phyloP scores from a whole-genome alignment of 2,797 vertebrate species.

The Ataeniobius toweri region DNA sequence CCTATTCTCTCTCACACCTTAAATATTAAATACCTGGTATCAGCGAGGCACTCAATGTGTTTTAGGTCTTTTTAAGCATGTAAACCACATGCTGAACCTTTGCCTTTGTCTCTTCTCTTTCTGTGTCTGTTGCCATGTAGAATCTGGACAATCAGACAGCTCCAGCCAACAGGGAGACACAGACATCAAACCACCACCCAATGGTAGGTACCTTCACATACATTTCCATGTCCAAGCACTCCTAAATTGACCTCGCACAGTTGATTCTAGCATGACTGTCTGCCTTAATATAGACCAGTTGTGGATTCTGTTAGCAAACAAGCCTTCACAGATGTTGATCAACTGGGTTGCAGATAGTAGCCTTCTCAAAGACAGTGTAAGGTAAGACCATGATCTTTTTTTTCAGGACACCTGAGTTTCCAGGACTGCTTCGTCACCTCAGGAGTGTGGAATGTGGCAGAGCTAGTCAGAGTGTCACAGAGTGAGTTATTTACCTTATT shows the following conservation, averaged over 20 bases:
- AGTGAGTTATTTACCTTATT: slow-evolving; percentile 81
- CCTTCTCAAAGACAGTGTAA: slow-evolving; percentile 31
- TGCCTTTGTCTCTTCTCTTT: slow-evolving; percentile 21
- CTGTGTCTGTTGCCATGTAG: slow-evolving; percentile 53
- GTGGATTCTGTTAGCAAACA: slow-evolving; percentile 63
- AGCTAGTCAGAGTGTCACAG: slow-evolving; percentile 92
- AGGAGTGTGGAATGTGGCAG: slow-evolving; percentile 93
- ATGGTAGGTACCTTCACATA: slow-evolving; percentile 77
- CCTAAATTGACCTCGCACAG: slow-evolving; percentile 52
- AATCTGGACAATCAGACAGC: slow-evolving; percentile 94
- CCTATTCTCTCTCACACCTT: slow-evolving; percentile 57
- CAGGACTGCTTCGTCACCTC: slow-evolving; percentile 95
- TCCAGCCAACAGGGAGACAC: slow-evolving; percentile 94
- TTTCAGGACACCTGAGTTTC: slow-evolving; percentile 90
- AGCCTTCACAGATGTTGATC: slow-evolving; percentile 53
- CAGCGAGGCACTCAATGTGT: slow-evolving; percentile 40
- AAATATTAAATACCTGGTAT: slow-evolving; percentile 49
- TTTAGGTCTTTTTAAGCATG: slow-evolving; percentile 21
- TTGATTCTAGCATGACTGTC: slow-evolving; percentile 58
- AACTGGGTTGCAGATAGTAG: slow-evolving; percentile 56
- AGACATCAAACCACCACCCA: slow-evolving; percentile 95
- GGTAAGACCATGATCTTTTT: slow-evolving; percentile 1
- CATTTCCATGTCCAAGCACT: slow-evolving; percentile 37
- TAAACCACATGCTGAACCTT: slow-evolving; percentile 41
- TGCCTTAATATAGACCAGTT: slow-evolving; percentile 59